phyloP scores from a whole-genome alignment of 2,797 vertebrate genomes.

The Monodelphis domestica region DNA sequence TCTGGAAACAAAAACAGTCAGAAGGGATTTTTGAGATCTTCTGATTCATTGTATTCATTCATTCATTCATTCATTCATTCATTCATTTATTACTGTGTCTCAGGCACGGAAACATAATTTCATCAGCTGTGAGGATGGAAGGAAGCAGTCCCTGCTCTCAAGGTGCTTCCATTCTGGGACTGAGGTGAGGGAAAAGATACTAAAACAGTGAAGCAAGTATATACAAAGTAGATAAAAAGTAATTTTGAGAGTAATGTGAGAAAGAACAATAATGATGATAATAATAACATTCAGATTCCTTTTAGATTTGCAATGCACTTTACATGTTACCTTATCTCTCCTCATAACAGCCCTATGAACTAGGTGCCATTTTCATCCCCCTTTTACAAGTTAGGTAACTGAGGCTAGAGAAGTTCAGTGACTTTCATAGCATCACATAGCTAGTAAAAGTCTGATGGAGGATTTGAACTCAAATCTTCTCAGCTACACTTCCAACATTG shows the following conservation, averaged over 20 bases:
- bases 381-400: background rate
- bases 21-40: background rate
- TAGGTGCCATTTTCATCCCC: background rate
- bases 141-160: background rate
- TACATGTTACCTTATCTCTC: background rate
- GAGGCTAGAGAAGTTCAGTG: background rate
- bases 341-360: background rate
- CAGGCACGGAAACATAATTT: background rate
- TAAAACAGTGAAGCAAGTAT: background rate
- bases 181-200: background rate
- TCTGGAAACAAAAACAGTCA: background rate
- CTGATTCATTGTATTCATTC: background rate
- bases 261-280: background rate
- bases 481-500: background rate
- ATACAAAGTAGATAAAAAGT: background rate
- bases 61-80: background rate
- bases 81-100: background rate
- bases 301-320: background rate
- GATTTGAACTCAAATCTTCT: background rate
- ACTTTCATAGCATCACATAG: background rate
- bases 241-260: background rate
- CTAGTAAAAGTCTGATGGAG: background rate
- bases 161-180: background rate
- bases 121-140: background rate
- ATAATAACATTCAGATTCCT: background rate